These are phyloP conservation scores for Argyra leucocephala DNA, from an alignment of 2,888 invertebrate genomes.

Conservation along the genomic window DNA sequence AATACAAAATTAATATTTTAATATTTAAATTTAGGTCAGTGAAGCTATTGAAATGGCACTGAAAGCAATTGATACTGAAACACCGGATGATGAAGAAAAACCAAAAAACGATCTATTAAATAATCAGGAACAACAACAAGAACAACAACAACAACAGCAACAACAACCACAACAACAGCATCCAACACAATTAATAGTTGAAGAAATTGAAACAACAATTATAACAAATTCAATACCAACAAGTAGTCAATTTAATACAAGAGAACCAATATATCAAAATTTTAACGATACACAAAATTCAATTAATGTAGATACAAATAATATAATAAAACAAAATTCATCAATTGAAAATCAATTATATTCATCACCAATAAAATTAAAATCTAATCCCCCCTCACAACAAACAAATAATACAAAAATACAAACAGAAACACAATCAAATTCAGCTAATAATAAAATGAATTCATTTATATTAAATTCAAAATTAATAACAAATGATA, in stretches of 20 bases:
- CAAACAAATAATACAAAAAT: neutral
- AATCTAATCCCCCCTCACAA: neutral
- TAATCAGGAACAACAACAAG: neutral
- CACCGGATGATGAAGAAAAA: slow-evolving; percentile 35
- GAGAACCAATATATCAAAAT: slow-evolving; percentile 11
- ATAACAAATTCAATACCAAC: slow-evolving; percentile 10
- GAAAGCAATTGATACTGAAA: slow-evolving; percentile 50
- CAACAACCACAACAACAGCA: too few species aligned
- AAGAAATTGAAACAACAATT: slow-evolving; percentile 8
- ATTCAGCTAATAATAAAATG: neutral
- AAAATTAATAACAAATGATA: neutral
- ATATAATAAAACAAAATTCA: slow-evolving; percentile 17
- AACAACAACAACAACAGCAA: neutral
- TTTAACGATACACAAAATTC: slow-evolving; percentile 19
- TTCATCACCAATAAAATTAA: slow-evolving; percentile 29
- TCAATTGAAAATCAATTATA: slow-evolving; percentile 21
- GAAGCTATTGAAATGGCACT: slow-evolving; percentile 56
- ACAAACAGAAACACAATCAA: neutral
- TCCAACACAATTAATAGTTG: neutral
- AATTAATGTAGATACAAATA: slow-evolving; percentile 20
- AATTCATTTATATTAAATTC: neutral
- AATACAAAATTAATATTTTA: neutral
- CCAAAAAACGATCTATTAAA: slow-evolving; percentile 11
- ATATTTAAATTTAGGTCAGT: slow-evolving; percentile 46
- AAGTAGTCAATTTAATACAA: slow-evolving; percentile 7